Base-by-base conservation (phyloP, 2,888 invertebrate species). In the Galeruca laticollis region DNA sequence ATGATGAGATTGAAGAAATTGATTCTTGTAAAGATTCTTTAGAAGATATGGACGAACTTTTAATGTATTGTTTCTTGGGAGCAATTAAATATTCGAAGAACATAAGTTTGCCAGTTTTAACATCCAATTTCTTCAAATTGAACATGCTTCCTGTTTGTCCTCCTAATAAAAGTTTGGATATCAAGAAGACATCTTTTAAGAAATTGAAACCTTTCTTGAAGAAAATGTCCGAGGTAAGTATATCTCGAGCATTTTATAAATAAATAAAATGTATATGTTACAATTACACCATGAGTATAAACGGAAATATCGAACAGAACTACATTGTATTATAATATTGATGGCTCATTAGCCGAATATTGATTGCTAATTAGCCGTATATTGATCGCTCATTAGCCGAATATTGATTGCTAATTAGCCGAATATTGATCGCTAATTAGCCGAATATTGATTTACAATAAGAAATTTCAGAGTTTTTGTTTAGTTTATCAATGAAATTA, bases 131-230 rank as follows among this genome's bases (percentile, higher is more conserved):
- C 74, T 96, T 92, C 83, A 92, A 91, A 86, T 88, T 86, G 79
- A 90, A 92, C 76, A 88, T 94, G 79, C 83, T 90, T 62, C 85
- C 87, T 52, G 88, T 80, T 59, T 92, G 95, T 79, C 94, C 95
- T 0, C 81, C 89, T n/a, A 90, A 89, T 2, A 86, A 88, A 59
- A 87, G 86, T 15, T 84, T 97, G 43, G 96, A 98, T 82, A 88
- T 98, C 0, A 97, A 97, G 83, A 96, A 96, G 83, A 93, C 96
- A 0, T 91, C 91, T 11, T 94, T 91, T 81, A 97, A 97, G 87
- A 98, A 97, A 86, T 86, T 97, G 65, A 92, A 94, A 13, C 92
- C 93, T 71, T 97, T 97, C 82, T 86, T 98, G 33, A 91, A 90
- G 70, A 89, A 89, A 73, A 94, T 96, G 94, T 88, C 90, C 76